phyloP scores from a whole-genome alignment of 2,888 invertebrate species.

The Enchytraeus crypticus region DNA sequence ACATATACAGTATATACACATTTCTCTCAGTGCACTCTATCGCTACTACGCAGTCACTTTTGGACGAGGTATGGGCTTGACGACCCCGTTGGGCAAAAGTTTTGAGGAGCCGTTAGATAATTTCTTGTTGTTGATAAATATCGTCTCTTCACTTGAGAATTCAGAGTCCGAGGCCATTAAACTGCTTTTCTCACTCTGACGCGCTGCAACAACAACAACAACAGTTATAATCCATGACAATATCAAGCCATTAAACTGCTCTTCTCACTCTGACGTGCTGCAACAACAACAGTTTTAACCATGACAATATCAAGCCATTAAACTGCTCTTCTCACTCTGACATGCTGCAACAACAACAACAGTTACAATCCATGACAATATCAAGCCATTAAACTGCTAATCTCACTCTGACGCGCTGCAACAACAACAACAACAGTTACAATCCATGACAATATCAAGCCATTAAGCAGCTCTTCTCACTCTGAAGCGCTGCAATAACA shows the following conservation, averaged over 20 bases:
- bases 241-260: neutral
- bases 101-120: slow-evolving; percentile 32
- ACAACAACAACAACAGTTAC: neutral
- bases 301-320: neutral
- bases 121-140: slow-evolving; percentile 41
- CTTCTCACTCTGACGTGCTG: neutral
- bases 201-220: slow-evolving; percentile 15
- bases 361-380: too few species aligned
- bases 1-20: too few species aligned
- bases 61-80: neutral
- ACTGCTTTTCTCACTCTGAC: slow-evolving; percentile 42
- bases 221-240: neutral
- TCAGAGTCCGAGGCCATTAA: slow-evolving; percentile 46
- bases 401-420: slow-evolving; percentile 36
- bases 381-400: slow-evolving; percentile 45
- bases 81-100: neutral
- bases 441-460: neutral
- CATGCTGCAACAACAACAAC: neutral
- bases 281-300: neutral
- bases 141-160: slow-evolving; percentile 42
- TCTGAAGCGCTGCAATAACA: neutral
- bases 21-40: too few species aligned
- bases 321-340: neutral
- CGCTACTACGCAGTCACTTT: neutral
- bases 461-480: neutral